A percentile compares a stretch with the other conserved stretches of the same genome.
phyloP scores from a whole-genome alignment of 2,888 invertebrate species.

The Itoplectis maculator region DNA sequence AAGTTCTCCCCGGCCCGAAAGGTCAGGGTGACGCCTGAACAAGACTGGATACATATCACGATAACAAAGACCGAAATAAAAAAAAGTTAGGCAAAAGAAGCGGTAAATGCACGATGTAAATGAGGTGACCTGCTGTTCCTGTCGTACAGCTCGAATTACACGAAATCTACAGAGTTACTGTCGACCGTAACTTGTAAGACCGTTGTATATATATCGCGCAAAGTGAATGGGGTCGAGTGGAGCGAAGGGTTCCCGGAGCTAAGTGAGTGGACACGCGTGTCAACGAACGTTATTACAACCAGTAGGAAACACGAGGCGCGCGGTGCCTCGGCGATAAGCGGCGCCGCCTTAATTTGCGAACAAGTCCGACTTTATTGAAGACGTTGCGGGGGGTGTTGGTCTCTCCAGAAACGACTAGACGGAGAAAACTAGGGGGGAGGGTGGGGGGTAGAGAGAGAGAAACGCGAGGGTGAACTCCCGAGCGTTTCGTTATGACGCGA shows the following conservation, averaged over 20 bases:
- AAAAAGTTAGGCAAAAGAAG: neutral
- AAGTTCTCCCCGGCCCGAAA: neutral
- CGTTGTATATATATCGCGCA: slow-evolving; percentile 5
- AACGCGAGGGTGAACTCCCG: slow-evolving; percentile 25
- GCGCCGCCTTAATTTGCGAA: slow-evolving; percentile 53
- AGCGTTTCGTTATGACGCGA: slow-evolving; percentile 59
- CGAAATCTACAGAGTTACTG: slow-evolving; percentile 3
- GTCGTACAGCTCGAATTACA: slow-evolving; percentile 9
- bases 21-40: slow-evolving; percentile 7
- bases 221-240: slow-evolving; percentile 14
- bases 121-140: slow-evolving; percentile 5
- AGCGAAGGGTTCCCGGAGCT: slow-evolving; percentile 11
- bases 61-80: neutral
- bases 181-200: slow-evolving; percentile 8
- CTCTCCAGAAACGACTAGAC: neutral
- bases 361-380: slow-evolving; percentile 42
- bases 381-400: slow-evolving; percentile 14
- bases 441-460: neutral
- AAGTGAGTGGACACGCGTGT: slow-evolving; percentile 39
- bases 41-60: neutral
- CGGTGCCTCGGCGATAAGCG: slow-evolving; percentile 24
- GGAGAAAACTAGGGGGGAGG: too few relatives aligned
- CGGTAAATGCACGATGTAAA: neutral
- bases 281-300: slow-evolving; percentile 43
- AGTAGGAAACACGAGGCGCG: slow-evolving; percentile 27